Evolutionary conservation across 2,888 invertebrate species (phyloP).

Genomic region (Itoplectis maculator): DNA sequence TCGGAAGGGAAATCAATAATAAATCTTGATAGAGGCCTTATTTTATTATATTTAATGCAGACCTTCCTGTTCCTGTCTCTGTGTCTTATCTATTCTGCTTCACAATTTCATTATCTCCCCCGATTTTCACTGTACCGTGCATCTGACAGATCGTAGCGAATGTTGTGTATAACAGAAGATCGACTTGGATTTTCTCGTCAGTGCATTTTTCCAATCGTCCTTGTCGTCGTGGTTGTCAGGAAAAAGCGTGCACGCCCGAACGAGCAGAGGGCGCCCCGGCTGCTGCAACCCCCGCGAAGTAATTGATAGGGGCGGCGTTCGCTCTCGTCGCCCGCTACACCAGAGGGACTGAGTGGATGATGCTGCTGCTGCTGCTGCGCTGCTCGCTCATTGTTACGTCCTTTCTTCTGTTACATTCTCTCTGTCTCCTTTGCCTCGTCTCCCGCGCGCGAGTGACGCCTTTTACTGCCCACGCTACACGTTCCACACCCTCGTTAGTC

Average conservation of each 20-base stretch:
- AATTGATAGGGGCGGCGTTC: constrained; percentile 66
- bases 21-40: too few species aligned
- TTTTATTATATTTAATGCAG: too few species aligned
- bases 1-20: too few species aligned
- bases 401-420: constrained; percentile 44
- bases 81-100: background rate
- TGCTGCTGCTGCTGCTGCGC: constrained; percentile 64
- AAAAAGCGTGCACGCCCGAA: constrained; percentile 50
- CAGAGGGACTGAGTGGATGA: constrained; percentile 60
- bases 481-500: constrained; percentile 23
- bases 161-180: constrained; percentile 4
- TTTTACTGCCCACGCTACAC: constrained; percentile 47
- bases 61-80: too few species aligned
- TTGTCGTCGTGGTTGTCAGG: constrained; percentile 27
- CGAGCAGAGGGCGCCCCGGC: constrained; percentile 23
- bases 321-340: constrained; percentile 51
- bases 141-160: background rate
- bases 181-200: constrained; percentile 19
- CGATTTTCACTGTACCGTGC: background rate
- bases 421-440: constrained; percentile 54
- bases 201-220: constrained; percentile 42
- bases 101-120: background rate
- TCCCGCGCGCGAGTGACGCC: constrained; percentile 26
- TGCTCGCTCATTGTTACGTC: constrained; percentile 53
- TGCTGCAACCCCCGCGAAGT: constrained; percentile 44